phyloP scores from a whole-genome alignment of 1,140 invertebrate genomes.

The Megalonaias nervosa region DNA sequence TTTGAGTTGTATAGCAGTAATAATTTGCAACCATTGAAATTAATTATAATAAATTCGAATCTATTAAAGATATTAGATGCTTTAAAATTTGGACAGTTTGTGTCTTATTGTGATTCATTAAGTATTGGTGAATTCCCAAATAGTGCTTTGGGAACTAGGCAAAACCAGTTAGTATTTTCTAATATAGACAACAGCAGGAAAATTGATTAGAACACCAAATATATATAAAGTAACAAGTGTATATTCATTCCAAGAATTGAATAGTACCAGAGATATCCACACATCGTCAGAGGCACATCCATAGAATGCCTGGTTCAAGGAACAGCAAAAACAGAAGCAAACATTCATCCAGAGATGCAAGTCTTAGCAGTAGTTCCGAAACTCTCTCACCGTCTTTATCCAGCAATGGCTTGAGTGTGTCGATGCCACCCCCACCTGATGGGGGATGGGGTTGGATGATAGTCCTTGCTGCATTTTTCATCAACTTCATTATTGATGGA shows the following conservation, averaged over 20 bases:
- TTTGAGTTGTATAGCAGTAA: slow-evolving; percentile 61
- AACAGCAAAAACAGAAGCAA: slow-evolving; percentile 15
- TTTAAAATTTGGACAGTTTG: not conserved
- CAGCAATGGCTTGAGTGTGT: slow-evolving; percentile 32
- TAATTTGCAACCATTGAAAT: slow-evolving; percentile 43
- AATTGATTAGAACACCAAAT: not conserved
- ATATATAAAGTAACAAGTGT: slow-evolving; percentile 10
- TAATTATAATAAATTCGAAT: slow-evolving; percentile 18
- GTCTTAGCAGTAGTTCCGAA: slow-evolving; percentile 11
- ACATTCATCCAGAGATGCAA: no score
- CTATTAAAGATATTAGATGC: slow-evolving; percentile 6
- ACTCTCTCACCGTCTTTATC: slow-evolving; percentile 34
- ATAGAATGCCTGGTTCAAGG: not conserved
- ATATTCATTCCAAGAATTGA: slow-evolving; percentile 20
- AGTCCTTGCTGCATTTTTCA: slow-evolving; percentile 88
- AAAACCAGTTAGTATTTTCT: not conserved
- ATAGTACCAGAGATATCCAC: slow-evolving; percentile 4
- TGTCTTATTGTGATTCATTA: slow-evolving; percentile 1
- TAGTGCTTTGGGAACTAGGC: not conserved
- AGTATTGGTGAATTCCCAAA: slow-evolving; percentile 11
- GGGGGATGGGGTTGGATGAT: slow-evolving; percentile 87
- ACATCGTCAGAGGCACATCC: slow-evolving; percentile 7
- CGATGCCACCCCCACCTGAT: slow-evolving; percentile 79
- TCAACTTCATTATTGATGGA: slow-evolving; percentile 94
- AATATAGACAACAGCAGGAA: not conserved